Conservation (phyloP, 2,888 invertebrate species). For the Catocala sponsa region DNA sequence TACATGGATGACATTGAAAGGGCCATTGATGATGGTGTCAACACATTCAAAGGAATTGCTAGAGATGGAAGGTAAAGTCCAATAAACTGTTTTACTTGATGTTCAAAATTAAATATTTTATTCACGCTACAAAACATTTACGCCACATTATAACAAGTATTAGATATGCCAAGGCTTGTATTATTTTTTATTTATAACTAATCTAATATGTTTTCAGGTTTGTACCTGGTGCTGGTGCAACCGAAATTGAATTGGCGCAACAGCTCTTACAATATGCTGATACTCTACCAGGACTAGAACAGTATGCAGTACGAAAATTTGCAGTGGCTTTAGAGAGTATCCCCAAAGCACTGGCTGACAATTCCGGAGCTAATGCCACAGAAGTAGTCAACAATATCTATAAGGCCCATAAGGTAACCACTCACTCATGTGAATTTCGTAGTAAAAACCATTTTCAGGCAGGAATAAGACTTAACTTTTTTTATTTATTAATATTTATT, state of each 20-base stretch:
- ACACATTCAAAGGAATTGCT: slow-evolving; percentile 97
- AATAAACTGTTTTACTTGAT: not conserved
- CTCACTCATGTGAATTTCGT: too few relatives aligned
- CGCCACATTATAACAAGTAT: too few relatives aligned
- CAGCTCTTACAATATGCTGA: slow-evolving; percentile 96
- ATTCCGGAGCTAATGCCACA: slow-evolving; percentile 96
- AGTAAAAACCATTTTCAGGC: not conserved
- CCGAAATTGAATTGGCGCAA: slow-evolving; percentile 97
- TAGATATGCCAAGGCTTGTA: too few relatives aligned
- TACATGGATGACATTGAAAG: slow-evolving; percentile 99
- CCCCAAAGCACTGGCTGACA: slow-evolving; percentile 97
- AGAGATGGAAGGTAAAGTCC: slow-evolving; percentile 89
- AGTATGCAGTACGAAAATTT: slow-evolving; percentile 98
- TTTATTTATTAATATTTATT: too few relatives aligned
- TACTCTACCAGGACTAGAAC: slow-evolving; percentile 97
- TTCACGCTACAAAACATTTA: too few relatives aligned
- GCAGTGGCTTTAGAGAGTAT: slow-evolving; percentile 96
- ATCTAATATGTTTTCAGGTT: slow-evolving; percentile 77
- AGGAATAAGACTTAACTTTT: too few relatives aligned
- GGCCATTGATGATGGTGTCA: slow-evolving; percentile 99
- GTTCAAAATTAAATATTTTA: too few relatives aligned
- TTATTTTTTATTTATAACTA: too few relatives aligned
- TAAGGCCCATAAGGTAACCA: slow-evolving; percentile 94
- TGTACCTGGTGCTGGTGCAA: slow-evolving; percentile 98
- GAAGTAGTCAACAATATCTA: slow-evolving; percentile 96